These are phyloP conservation scores for Melanostoma mellinum DNA, from an alignment of 2,888 invertebrate species.

Conservation along the genomic window DNA sequence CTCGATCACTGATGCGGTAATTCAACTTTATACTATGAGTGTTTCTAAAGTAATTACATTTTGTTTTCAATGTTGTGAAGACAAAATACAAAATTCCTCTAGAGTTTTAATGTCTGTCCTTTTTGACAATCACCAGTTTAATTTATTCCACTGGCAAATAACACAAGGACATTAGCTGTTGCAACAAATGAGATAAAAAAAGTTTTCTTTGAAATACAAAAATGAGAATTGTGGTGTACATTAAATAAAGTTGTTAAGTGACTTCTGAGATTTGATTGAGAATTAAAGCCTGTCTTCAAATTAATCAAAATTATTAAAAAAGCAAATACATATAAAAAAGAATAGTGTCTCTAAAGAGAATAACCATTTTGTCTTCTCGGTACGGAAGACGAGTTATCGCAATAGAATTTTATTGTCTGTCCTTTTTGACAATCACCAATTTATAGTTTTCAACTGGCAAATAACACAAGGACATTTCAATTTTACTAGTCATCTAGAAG, in stretches of 20 bases:
- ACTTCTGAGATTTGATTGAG: too few relatives aligned
- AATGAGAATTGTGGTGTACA: too few relatives aligned
- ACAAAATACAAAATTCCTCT: too few relatives aligned
- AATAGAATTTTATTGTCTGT: conserved; percentile 76
- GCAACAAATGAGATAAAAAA: neutral
- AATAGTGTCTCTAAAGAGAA: conserved; percentile 33
- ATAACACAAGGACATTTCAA: conserved; percentile 79
- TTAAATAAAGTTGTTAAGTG: too few relatives aligned
- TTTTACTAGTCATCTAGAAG: too few relatives aligned
- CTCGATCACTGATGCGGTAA: too few relatives aligned
- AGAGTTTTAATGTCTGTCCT: conserved; percentile 77
- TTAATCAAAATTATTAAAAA: neutral
- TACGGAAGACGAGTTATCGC: conserved; percentile 69
- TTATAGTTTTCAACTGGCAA: conserved; percentile 75
- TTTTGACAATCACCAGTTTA: conserved; percentile 79
- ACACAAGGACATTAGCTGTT: conserved; percentile 78
- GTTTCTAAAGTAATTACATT: too few relatives aligned
- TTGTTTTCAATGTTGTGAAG: too few relatives aligned
- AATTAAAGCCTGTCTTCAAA: too few relatives aligned
- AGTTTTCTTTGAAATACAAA: neutral
- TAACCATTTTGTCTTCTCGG: conserved; percentile 67
- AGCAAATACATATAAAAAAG: neutral
- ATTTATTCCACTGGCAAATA: conserved; percentile 75
- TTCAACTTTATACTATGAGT: too few relatives aligned
- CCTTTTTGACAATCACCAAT: conserved; percentile 80